These are phyloP conservation scores for Cheilosia vernalis DNA, from an alignment of 2,888 invertebrate genomes.

Conservation along the genomic window DNA sequence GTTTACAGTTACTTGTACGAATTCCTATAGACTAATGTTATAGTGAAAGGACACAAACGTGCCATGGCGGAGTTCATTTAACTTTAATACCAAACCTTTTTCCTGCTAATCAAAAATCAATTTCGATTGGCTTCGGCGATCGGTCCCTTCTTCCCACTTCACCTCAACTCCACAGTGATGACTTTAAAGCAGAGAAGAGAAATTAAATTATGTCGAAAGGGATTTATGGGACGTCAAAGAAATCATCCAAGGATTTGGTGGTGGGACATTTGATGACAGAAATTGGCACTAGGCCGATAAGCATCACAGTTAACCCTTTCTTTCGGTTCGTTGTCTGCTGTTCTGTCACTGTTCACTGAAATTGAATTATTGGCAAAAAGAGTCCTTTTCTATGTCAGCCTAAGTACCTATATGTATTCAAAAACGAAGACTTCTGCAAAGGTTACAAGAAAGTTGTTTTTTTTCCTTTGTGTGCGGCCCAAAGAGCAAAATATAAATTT, in stretches of 20 bases:
- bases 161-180: background rate
- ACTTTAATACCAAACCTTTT: slow-evolving; percentile 56
- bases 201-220: slow-evolving; percentile 61
- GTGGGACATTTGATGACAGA: slow-evolving; percentile 29
- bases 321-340: slow-evolving; percentile 9
- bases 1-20: too few species aligned
- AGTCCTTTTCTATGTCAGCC: slow-evolving; percentile 69
- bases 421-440: slow-evolving; percentile 42
- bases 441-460: slow-evolving; percentile 16
- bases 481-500: slow-evolving; percentile 37
- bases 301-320: slow-evolving; percentile 16
- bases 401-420: slow-evolving; percentile 28
- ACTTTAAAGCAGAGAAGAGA: slow-evolving; percentile 30
- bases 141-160: background rate
- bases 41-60: slow-evolving; percentile 23
- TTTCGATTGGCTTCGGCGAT: slow-evolving; percentile 50
- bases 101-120: slow-evolving; percentile 64
- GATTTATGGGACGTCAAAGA: slow-evolving; percentile 48
- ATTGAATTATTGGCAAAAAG: slow-evolving; percentile 64
- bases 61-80: slow-evolving; percentile 23
- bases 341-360: slow-evolving; percentile 46
- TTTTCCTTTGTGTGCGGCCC: slow-evolving; percentile 17
- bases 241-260: slow-evolving; percentile 32
- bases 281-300: slow-evolving; percentile 59
- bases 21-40: background rate